Evolutionary conservation across 2,113 vertebrate genomes (phyloP), one percentile per base, ranked within the genome.

Genomic region (Passerina amoena): DNA sequence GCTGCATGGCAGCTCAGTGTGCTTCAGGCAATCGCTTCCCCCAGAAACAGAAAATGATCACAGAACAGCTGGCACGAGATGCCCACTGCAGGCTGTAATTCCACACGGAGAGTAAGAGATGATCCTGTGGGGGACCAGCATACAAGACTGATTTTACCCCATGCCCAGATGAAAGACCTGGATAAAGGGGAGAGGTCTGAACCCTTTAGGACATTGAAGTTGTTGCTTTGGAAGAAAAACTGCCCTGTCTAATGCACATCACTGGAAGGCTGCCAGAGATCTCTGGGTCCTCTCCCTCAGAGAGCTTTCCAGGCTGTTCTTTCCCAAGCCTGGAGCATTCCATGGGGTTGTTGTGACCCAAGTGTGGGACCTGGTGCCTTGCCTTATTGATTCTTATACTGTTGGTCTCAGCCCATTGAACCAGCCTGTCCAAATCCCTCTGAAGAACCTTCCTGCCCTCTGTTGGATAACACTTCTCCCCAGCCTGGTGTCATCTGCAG

Each of bases 361-460:
- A 3, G n/a, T 5, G 28, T 5, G 8, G 53, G 61, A 38, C 68
- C 2, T 0, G 0, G 51, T 4, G 2, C 47, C 61, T 66, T 35
- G 21, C 24, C 78, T n/a, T 27, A 30, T 22, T 61, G 17, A 15
- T 53, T 51, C 30, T 19, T 30, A 5, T 2, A 9, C 17, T 51
- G 9, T 7, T 89, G 47, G n/a, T 31, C 53, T 54, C 0, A 0
- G n/a, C 20, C 25, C 70, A 23, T 30, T 6, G 21, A 40, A 31
- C 35, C 61, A 69, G 17, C 20, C 78, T 31, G 40, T 25, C 40
- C 35, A 48, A 25, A 48, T 35, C 14, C 35, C 31, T 61, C 56
- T 56, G 35, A 10, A 56, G 22, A 33, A 2, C 22, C 27, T 61
- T 31, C 30, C 63, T 69, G 38, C n/a, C 16, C 53, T 38, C 28